Evolutionary conservation across 2,797 vertebrate genomes (phyloP).

Genomic region (Selene dorsalis): DNA sequence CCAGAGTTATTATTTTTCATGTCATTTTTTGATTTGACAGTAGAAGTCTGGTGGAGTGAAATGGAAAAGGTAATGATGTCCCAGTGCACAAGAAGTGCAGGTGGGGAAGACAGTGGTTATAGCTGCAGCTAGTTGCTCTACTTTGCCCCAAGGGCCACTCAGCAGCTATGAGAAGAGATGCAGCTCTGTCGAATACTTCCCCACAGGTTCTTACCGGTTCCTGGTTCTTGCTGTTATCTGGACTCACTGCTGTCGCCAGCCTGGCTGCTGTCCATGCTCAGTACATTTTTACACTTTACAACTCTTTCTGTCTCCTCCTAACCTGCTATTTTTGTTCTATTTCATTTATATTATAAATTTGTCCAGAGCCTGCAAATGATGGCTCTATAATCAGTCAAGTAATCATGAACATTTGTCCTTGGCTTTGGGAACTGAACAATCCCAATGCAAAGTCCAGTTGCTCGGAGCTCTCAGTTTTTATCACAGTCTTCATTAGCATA

Average conservation of each 20-base stretch:
- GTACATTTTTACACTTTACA: slow-evolving; percentile 67
- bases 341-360: neutral
- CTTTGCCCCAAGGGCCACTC: slow-evolving; percentile 67
- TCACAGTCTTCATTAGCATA: neutral
- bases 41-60: slow-evolving; percentile 66
- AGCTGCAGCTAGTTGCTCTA: slow-evolving; percentile 50
- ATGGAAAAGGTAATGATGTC: slow-evolving; percentile 76
- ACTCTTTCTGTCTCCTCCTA: slow-evolving; percentile 67
- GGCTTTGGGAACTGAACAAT: neutral
- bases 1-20: slow-evolving; percentile 70
- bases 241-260: slow-evolving; percentile 64
- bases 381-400: slow-evolving; percentile 1
- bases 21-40: slow-evolving; percentile 71
- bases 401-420: neutral
- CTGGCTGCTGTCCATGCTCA: slow-evolving; percentile 72
- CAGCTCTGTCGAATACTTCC: slow-evolving; percentile 56
- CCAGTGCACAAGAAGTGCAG: slow-evolving; percentile 47
- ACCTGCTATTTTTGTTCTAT: no score
- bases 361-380: slow-evolving; percentile 3
- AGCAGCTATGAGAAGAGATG: slow-evolving; percentile 71
- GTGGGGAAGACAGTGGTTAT: slow-evolving; percentile 58
- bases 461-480: neutral
- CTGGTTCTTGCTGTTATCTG: slow-evolving; percentile 70
- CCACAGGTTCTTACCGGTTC: slow-evolving; percentile 64
- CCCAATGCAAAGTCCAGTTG: neutral